A percentile compares a stretch with the other conserved stretches of the same genome.
Conservation (phyloP, 1,140 invertebrate genomes). For the Luehdorfia chinensis region DNA sequence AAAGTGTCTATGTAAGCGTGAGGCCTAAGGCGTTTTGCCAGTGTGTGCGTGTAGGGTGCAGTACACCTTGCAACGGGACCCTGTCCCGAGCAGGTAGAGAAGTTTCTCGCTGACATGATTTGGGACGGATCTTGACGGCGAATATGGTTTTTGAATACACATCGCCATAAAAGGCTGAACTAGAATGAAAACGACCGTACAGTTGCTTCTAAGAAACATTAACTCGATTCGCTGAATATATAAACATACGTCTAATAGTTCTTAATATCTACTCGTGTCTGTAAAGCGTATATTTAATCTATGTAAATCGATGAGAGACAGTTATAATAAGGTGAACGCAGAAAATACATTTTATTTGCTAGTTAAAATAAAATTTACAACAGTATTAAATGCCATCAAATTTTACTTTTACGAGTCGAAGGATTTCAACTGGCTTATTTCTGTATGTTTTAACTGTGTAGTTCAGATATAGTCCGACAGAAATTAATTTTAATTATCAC, state of each 20-base stretch:
- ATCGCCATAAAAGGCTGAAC: slow-evolving; percentile 16
- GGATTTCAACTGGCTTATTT: no score
- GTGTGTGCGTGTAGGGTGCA: slow-evolving; percentile 52
- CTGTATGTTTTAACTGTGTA: no score
- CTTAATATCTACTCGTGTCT: no score
- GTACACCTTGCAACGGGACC: slow-evolving; percentile 68
- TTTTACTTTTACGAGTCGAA: slow-evolving; percentile 3
- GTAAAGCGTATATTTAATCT: not conserved
- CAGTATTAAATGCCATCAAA: slow-evolving; percentile 4
- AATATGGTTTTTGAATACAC: slow-evolving; percentile 49
- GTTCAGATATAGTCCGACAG: no score
- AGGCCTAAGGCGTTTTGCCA: slow-evolving; percentile 12
- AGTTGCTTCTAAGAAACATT: slow-evolving; percentile 25
- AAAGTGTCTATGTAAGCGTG: slow-evolving; percentile 24
- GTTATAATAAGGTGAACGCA: not conserved
- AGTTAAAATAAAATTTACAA: slow-evolving; percentile 2
- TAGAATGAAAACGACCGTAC: slow-evolving; percentile 14
- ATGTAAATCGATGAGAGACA: not conserved
- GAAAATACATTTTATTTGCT: slow-evolving; percentile 10
- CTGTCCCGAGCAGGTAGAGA: slow-evolving; percentile 59
- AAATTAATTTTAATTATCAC: no score
- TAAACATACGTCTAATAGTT: not conserved
- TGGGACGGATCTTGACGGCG: slow-evolving; percentile 46
- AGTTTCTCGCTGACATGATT: slow-evolving; percentile 50
- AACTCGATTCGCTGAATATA: slow-evolving; percentile 10